Base-by-base conservation (phyloP, 92 coral and sea anemone species). In the Epizoanthus fatuus region DNA sequence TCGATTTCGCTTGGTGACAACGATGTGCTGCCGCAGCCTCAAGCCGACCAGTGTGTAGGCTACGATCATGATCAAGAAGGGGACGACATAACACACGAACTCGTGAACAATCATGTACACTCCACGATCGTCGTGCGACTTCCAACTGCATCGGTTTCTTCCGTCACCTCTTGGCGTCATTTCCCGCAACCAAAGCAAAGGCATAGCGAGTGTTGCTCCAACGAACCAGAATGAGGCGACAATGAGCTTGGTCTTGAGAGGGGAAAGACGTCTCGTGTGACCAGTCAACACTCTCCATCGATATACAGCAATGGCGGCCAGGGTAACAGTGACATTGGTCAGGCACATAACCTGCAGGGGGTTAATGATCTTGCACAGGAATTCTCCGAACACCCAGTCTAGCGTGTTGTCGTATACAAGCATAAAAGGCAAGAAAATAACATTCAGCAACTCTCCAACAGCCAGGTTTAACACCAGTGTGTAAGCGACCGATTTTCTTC, bases 391-490 rank as follows among this genome's bases (percentile, higher is more conserved):
- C 16, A 89, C 56, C 98, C 98, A 94, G 6, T 77, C 82, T 7
- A 42, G 0, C 12, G 82, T 77, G 42, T 77, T n/a, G n/a, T 76
- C 81, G 56, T 76, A 76, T 53, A 54, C 63, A 3, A 94, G 71
- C 47, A 80, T 8, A 37, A 94, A 94, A 1, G 93, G 93, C 6
- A 81, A 76, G 72, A 91, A 89, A 5, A 94, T 6, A 1, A 95
- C 85, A n/a, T 90, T 92, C 64, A 94, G 59, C 12, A 94, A 62
- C 32, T 94, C 98, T 0, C 92, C 95, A 12, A 92, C 92, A 38
- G 98, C 98, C 91, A 94, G 60, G 70, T 87, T 94, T 0, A 93
- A 81, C 35, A 94, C 98, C 69, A 94, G 62, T 47, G 79, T 84
- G 55, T 94, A 94, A 15, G 86, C n/a, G n/a, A n/a, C n/a, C n/a